Evolutionary conservation across 2,797 vertebrate genomes (phyloP).

Genomic region (Myripristis murdjan): DNA sequence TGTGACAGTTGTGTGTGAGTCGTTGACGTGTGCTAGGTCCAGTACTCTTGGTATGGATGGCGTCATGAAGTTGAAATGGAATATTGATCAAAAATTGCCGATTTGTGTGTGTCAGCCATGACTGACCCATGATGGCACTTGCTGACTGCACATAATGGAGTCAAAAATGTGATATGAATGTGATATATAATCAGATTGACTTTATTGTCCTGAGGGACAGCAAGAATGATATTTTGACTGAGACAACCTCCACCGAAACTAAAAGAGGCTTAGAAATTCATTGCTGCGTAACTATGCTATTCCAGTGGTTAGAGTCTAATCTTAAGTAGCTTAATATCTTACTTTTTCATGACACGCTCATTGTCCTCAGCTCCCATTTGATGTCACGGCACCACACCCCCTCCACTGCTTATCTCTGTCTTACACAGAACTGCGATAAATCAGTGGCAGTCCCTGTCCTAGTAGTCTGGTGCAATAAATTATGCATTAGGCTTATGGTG

Average conservation of each 20-base stretch:
- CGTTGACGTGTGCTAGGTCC: too few relatives aligned
- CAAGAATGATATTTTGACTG: not conserved
- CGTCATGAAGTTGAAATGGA: not conserved
- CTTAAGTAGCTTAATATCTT: not conserved
- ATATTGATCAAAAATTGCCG: not conserved
- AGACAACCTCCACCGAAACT: not conserved
- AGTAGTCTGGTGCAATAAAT: slow-evolving; percentile 18
- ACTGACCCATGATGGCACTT: not conserved
- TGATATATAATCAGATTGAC: not conserved
- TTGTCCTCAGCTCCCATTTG: slow-evolving; percentile 43
- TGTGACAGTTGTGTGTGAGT: not conserved
- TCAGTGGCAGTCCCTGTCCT: slow-evolving; percentile 37
- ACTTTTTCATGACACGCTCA: not conserved
- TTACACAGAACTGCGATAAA: slow-evolving; percentile 30
- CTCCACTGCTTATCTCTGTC: slow-evolving; percentile 55
- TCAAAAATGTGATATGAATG: not conserved
- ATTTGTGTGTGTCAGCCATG: not conserved
- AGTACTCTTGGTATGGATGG: too few relatives aligned
- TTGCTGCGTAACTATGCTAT: not conserved
- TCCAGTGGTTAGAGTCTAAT: not conserved
- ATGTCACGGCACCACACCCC: slow-evolving; percentile 31
- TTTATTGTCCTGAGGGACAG: not conserved
- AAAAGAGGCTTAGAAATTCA: not conserved
- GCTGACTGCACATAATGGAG: not conserved
- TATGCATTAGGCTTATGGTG: slow-evolving; percentile 1